These are phyloP conservation scores for Anisognathus igniventris DNA, from an alignment of 2,797 vertebrate species.

Conservation along the genomic window DNA sequence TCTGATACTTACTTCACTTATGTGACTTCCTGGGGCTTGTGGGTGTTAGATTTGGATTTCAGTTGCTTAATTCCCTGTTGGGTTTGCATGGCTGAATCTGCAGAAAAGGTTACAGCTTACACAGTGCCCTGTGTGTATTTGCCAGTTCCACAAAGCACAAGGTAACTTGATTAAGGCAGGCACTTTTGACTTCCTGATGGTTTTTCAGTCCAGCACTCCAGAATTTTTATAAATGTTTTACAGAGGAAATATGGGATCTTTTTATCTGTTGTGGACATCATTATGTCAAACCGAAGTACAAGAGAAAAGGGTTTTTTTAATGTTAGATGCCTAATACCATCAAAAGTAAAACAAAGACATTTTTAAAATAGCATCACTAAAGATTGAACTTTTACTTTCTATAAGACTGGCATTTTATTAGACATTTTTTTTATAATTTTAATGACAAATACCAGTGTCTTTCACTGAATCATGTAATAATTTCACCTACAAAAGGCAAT, in stretches of 20 bases:
- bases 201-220: conserved; percentile 19
- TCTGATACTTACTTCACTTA: not conserved
- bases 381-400: not conserved
- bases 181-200: conserved; percentile 30
- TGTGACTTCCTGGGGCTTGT: conserved; percentile 24
- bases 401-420: not conserved
- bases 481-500: not conserved
- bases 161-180: conserved; percentile 26
- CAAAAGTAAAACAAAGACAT: not conserved
- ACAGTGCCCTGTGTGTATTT: not conserved
- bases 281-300: not conserved
- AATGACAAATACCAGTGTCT: not conserved
- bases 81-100: conserved; percentile 21
- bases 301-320: not conserved
- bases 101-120: conserved; percentile 37
- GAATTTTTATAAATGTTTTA: not conserved
- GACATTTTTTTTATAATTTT: not conserved
- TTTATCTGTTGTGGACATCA: not conserved
- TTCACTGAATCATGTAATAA: not conserved
- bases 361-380: not conserved
- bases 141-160: not conserved
- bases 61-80: not conserved
- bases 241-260: not conserved
- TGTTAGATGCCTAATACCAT: not conserved
- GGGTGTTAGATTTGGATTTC: conserved; percentile 50